Evolutionary conservation across 2,113 vertebrate genomes (phyloP), one percentile per base, ranked within the genome.

Genomic region (Syrrhaptes paradoxus): DNA sequence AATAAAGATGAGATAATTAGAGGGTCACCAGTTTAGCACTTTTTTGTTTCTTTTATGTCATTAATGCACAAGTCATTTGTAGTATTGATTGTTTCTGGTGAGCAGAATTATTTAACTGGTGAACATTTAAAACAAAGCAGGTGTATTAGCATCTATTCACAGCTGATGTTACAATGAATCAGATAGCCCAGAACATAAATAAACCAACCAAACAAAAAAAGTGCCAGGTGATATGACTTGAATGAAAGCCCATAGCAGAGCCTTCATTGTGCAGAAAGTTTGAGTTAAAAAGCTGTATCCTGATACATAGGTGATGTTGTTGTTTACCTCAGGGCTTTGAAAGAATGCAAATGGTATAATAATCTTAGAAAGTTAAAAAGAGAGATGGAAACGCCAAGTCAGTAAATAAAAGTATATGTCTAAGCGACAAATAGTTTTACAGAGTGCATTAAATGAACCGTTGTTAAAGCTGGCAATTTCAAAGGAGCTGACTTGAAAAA

Each of bases 121-220:
- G n/a, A 91, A 26, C 55, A 80, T 34, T 86, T 75, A 78, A 89
- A 96, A 90, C 58, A 94, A 91, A 93, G 70, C 38, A 83, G 66
- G 25, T 83, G 4, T 62, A 83, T 87, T 82, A 51, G 10, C 62
- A 68, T 95, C 41, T 87, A 13, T 90, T 82, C 87, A 87, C 1
- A 7, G n/a, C n/a, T 72, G 51, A 89, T 66, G 28, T 61, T 80
- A 13, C 34, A 89, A 5, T 78, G 51, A 89, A 80, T 93, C 65
- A 86, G 46, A 13, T 59, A 61, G 73, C 38, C 26, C 46, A 85
- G 58, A 86, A 89, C 90, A 91, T 55, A 22, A 68, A 67, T 65
- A 55, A 95, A 83, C 61, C 34, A 70, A 65, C 10, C 31, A 43
- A 89, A 28, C 11, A 61, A 70, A 90, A 75, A 31, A 54, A 29